phyloP scores from a whole-genome alignment of 2,113 vertebrate genomes.

The Coturnix japonica region DNA sequence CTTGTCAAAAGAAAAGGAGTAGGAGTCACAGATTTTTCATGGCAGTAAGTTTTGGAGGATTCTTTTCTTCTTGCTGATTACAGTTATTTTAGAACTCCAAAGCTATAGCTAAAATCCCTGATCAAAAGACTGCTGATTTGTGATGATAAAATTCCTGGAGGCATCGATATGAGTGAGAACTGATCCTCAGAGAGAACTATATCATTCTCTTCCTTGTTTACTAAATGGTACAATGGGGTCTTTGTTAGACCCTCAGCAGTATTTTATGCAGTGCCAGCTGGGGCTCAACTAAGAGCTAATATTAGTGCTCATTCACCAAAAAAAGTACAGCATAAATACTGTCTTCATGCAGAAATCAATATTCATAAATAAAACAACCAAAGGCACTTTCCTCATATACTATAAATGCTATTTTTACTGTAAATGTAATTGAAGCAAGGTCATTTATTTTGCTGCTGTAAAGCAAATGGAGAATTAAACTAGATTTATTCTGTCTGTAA shows the following conservation, averaged over 20 bases:
- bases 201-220: neutral
- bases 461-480: constrained; percentile 37
- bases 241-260: constrained; percentile 28
- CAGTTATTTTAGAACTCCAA: neutral
- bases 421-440: constrained; percentile 66
- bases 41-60: neutral
- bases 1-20: neutral
- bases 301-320: constrained; percentile 29
- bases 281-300: neutral
- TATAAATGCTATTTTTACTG: constrained; percentile 57
- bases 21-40: neutral
- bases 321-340: constrained; percentile 32
- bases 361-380: constrained; percentile 54
- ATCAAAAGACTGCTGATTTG: neutral
- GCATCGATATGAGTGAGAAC: neutral
- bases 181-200: neutral
- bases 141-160: neutral
- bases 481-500: constrained; percentile 14
- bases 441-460: constrained; percentile 30
- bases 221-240: neutral
- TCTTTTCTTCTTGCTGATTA: neutral
- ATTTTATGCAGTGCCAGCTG: constrained; percentile 18
- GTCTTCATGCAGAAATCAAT: constrained; percentile 49
- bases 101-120: neutral
- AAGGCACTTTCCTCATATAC: constrained; percentile 47